phyloP scores from a whole-genome alignment of 2,113 vertebrate species.

The Leucoraja erinaceus region DNA sequence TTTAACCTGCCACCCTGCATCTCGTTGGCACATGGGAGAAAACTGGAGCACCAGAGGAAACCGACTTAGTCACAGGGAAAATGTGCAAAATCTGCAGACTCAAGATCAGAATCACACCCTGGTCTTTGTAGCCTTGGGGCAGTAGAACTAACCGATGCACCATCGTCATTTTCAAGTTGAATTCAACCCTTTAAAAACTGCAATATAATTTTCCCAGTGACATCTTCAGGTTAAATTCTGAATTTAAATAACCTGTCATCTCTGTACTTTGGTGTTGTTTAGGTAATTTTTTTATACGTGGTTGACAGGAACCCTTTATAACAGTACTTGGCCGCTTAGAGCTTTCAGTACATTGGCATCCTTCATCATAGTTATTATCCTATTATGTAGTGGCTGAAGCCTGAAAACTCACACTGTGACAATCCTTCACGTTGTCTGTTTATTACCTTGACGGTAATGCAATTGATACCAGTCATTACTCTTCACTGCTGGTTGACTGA shows the following conservation, averaged over 20 bases:
- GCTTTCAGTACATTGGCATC: neutral
- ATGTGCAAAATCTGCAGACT: too few species aligned
- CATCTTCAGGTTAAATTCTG: neutral
- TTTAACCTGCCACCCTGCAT: too few species aligned
- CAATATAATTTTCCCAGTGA: neutral
- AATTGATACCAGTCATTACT: neutral
- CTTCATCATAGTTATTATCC: conserved; percentile 26
- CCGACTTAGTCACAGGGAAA: too few species aligned
- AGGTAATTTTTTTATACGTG: neutral
- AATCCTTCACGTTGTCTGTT: conserved; percentile 8
- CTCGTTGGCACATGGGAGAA: too few species aligned
- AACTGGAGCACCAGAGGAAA: too few species aligned
- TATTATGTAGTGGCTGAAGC: conserved; percentile 7
- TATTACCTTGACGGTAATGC: neutral
- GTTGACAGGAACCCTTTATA: neutral
- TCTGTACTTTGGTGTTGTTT: neutral
- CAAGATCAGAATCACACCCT: too few species aligned
- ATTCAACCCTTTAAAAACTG: neutral
- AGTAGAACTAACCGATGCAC: too few species aligned
- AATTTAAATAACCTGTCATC: neutral
- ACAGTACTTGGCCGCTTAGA: neutral
- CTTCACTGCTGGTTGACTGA: neutral
- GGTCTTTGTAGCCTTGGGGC: too few species aligned
- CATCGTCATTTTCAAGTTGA: neutral
- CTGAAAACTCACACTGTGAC: neutral